Conservation (phyloP, 2,888 invertebrate species). For the Morinoia aosen region DNA sequence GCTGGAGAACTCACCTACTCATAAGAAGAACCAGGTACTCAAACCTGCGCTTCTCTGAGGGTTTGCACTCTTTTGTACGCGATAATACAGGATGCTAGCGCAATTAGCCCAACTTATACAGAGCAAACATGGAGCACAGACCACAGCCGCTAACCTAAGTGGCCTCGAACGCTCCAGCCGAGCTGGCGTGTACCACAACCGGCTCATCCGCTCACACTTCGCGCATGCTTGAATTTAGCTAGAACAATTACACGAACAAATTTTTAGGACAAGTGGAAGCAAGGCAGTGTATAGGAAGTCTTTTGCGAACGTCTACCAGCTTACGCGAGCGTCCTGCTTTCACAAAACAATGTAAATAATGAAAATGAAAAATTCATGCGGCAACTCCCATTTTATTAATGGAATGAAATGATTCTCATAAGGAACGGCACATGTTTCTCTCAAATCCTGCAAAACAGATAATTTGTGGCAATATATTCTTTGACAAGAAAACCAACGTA, state of each 20-base stretch:
- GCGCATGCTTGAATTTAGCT: background rate
- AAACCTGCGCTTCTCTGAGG: no score
- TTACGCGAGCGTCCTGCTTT: background rate
- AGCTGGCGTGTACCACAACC: background rate
- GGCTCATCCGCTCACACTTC: background rate
- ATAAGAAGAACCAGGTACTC: no score
- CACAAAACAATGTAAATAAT: no score
- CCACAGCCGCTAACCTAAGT: background rate
- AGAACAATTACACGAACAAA: background rate
- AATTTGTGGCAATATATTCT: no score
- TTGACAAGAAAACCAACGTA: no score
- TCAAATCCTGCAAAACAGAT: background rate
- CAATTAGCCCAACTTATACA: no score
- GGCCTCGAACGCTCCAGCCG: no score
- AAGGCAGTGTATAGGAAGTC: background rate
- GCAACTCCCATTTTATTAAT: background rate
- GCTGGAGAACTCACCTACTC: no score
- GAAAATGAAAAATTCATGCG: background rate
- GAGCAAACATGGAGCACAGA: no score
- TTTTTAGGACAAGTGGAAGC: background rate
- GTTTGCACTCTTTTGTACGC: no score
- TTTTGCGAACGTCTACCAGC: background rate
- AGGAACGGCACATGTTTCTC: background rate
- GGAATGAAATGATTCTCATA: background rate
- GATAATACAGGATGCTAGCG: no score